Conservation (phyloP, 2,113 vertebrate genomes). For the Dasyurus viverrinus region DNA sequence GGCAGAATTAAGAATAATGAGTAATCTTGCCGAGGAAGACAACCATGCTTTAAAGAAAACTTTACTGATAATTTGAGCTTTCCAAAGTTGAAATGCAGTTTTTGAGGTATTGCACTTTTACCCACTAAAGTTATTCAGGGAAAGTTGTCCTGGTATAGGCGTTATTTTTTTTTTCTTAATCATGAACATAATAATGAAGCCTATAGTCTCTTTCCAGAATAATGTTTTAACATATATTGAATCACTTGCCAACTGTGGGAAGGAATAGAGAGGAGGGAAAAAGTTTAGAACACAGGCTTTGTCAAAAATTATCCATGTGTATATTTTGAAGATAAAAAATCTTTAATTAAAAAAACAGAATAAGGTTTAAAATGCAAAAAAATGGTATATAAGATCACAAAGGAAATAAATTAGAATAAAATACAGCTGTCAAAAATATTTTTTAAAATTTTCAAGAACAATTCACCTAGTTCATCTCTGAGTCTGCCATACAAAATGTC, state of each 20-base stretch:
- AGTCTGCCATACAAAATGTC: neutral
- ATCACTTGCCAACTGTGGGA: too few relatives aligned
- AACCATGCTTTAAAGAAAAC: neutral
- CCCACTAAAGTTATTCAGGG: neutral
- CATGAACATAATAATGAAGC: neutral
- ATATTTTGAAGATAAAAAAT: too few relatives aligned
- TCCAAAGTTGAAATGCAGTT: neutral
- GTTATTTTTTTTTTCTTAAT: neutral
- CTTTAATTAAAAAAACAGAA: too few relatives aligned
- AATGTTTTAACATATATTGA: neutral
- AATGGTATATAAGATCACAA: neutral
- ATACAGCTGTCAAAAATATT: too few relatives aligned
- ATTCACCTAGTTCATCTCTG: too few relatives aligned
- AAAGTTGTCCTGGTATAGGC: neutral
- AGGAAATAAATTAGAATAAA: too few relatives aligned
- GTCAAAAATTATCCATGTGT: too few relatives aligned
- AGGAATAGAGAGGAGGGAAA: too few relatives aligned
- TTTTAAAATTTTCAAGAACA: neutral
- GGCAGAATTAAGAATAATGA: neutral
- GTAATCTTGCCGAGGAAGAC: neutral
- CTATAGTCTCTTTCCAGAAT: neutral
- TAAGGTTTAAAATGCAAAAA: neutral
- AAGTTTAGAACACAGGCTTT: too few relatives aligned
- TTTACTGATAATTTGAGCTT: neutral
- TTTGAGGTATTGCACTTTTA: neutral